phyloP scores from a whole-genome alignment of 2,888 invertebrate species.

The Heliconius erato region DNA sequence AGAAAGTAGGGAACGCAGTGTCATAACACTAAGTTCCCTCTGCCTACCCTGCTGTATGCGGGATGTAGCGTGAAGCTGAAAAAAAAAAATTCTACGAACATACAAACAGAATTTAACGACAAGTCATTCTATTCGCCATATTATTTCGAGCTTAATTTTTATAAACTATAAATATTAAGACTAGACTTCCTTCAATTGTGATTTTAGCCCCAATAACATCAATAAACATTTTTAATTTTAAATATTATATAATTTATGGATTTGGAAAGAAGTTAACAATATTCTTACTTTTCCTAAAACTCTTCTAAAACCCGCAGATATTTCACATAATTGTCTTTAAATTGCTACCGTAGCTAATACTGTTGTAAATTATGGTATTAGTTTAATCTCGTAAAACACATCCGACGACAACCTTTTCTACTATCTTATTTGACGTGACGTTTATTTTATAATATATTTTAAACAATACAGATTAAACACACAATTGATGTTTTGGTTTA shows the following conservation, averaged over 20 bases:
- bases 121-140: neutral
- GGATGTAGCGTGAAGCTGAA: too few relatives aligned
- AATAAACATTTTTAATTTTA: neutral
- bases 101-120: neutral
- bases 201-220: neutral
- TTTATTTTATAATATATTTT: constrained; percentile 7
- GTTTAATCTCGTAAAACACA: constrained; percentile 49
- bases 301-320: neutral
- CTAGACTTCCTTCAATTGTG: neutral
- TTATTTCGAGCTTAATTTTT: neutral
- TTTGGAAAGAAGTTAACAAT: neutral
- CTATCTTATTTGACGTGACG: constrained; percentile 22
- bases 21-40: too few relatives aligned
- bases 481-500: constrained; percentile 10
- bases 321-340: constrained; percentile 22
- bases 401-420: constrained; percentile 34
- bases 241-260: neutral
- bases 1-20: too few relatives aligned
- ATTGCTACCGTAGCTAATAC: constrained; percentile 35
- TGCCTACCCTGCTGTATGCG: too few relatives aligned
- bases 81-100: neutral
- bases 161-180: neutral
- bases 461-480: constrained; percentile 6
- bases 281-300: constrained; percentile 8
- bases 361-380: constrained; percentile 45